Conservation (phyloP, 2,888 invertebrate species). For the Boloria euphrosyne region DNA sequence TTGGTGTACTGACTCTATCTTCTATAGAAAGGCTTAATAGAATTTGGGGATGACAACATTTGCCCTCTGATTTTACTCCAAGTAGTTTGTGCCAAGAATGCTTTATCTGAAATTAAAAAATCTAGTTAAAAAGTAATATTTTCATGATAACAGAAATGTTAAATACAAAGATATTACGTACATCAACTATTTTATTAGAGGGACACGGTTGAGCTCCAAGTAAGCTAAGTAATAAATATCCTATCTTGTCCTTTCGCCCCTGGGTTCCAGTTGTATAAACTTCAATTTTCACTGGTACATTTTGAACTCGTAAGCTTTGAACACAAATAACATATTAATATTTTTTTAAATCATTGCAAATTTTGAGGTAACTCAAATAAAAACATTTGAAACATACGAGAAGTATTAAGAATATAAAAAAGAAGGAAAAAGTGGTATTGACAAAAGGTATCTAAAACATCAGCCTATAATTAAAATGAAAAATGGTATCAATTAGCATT, state of each 20-base stretch:
- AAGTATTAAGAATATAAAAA: no score
- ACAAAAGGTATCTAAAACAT: no score
- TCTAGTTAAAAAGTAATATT: not conserved
- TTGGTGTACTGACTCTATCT: slow-evolving; percentile 74
- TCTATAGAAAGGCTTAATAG: slow-evolving; percentile 83
- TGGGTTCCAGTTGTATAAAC: slow-evolving; percentile 82
- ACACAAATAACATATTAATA: no score
- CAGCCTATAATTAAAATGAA: no score
- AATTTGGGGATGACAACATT: slow-evolving; percentile 84
- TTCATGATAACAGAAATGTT: not conserved
- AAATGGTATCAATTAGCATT: no score
- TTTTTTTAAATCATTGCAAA: no score
- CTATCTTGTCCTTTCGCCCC: slow-evolving; percentile 84
- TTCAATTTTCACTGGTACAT: slow-evolving; percentile 88
- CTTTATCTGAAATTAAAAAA: slow-evolving; percentile 32
- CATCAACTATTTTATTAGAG: slow-evolving; percentile 70
- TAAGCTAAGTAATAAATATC: slow-evolving; percentile 86
- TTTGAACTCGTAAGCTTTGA: slow-evolving; percentile 86
- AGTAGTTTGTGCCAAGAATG: slow-evolving; percentile 83
- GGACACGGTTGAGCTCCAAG: slow-evolving; percentile 87
- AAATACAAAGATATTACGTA: slow-evolving; percentile 45
- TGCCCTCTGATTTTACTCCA: slow-evolving; percentile 81
- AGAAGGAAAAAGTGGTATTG: no score
- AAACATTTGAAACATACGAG: no score
- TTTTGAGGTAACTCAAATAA: not conserved